These are phyloP conservation scores for Meganola albula DNA, from an alignment of 2,888 invertebrate species.

Conservation along the genomic window DNA sequence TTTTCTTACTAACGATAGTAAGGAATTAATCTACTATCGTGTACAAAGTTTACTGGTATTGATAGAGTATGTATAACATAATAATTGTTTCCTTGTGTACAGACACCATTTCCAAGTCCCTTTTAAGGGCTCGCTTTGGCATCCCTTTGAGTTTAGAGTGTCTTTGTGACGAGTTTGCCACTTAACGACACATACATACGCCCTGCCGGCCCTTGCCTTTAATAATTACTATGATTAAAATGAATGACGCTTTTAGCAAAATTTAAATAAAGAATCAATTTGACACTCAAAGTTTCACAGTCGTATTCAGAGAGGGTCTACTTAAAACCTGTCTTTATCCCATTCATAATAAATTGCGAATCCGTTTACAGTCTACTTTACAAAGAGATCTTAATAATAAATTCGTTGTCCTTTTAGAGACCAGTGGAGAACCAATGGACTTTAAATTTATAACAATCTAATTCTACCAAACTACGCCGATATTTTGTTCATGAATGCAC, in stretches of 20 bases:
- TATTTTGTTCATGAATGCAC: too few relatives aligned
- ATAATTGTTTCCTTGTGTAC: constrained; percentile 8
- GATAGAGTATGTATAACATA: constrained; percentile 8
- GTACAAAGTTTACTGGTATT: too few relatives aligned
- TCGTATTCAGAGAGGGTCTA: constrained; percentile 14
- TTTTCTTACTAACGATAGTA: too few relatives aligned
- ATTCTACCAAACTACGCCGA: too few relatives aligned
- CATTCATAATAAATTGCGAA: constrained; percentile 31
- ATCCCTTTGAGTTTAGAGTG: constrained; percentile 19
- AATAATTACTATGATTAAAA: constrained; percentile 22
- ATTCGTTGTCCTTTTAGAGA: constrained; percentile 22
- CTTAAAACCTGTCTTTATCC: constrained; percentile 29
- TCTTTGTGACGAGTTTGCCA: constrained; percentile 21
- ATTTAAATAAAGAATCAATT: constrained; percentile 26
- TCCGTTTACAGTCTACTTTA: constrained; percentile 25
- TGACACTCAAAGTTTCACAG: constrained; percentile 18
- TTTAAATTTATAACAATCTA: too few relatives aligned
- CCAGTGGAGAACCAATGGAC: too few relatives aligned
- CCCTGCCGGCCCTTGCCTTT: constrained; percentile 7
- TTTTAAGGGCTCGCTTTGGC: constrained; percentile 14
- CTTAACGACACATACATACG: constrained; percentile 15
- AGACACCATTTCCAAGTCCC: constrained; percentile 14
- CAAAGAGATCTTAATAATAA: constrained; percentile 29
- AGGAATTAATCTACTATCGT: too few relatives aligned
- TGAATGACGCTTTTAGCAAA: constrained; percentile 21